Percentiles rank a stretch among this genome's conserved stretches.
Evolutionary conservation across 2,113 vertebrate species (phyloP).

Genomic region (Forbesichthys agassizii): DNA sequence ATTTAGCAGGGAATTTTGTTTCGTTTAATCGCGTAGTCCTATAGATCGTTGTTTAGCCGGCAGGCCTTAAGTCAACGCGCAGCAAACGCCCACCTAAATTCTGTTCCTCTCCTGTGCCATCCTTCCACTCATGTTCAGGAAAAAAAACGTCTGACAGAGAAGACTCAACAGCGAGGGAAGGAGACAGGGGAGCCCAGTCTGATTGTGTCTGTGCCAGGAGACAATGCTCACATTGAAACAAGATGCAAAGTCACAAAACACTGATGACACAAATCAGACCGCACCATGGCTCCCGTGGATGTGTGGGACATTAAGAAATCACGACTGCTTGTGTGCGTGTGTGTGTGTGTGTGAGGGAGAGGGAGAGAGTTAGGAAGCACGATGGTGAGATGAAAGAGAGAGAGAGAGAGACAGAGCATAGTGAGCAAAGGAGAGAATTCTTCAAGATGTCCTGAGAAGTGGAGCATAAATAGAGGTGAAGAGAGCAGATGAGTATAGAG

Average conservation of each 20-base stretch:
- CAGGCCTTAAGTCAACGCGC: slow-evolving; percentile 2
- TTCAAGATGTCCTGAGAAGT: slow-evolving; percentile 56
- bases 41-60: neutral
- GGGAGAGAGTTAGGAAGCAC: neutral
- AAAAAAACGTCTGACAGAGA: slow-evolving; percentile 6
- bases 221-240: slow-evolving; percentile 65
- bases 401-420: slow-evolving; percentile 25
- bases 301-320: slow-evolving; percentile 63
- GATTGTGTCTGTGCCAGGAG: slow-evolving; percentile 21
- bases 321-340: slow-evolving; percentile 48
- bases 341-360: slow-evolving; percentile 3
- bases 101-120: slow-evolving; percentile 1
- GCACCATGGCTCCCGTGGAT: slow-evolving; percentile 46
- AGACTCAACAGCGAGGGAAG: slow-evolving; percentile 19
- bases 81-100: neutral
- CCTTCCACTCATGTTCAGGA: slow-evolving; percentile 14
- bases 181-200: slow-evolving; percentile 19
- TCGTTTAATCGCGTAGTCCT: neutral
- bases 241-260: slow-evolving; percentile 60
- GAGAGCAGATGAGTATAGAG: slow-evolving; percentile 5
- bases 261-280: slow-evolving; percentile 57
- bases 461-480: slow-evolving; percentile 59
- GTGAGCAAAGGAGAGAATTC: slow-evolving; percentile 34
- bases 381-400: slow-evolving; percentile 29
- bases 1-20: neutral